Evolutionary conservation across 1,140 invertebrate genomes (phyloP).

Genomic region (Caenorhabditis tropicalis): DNA sequence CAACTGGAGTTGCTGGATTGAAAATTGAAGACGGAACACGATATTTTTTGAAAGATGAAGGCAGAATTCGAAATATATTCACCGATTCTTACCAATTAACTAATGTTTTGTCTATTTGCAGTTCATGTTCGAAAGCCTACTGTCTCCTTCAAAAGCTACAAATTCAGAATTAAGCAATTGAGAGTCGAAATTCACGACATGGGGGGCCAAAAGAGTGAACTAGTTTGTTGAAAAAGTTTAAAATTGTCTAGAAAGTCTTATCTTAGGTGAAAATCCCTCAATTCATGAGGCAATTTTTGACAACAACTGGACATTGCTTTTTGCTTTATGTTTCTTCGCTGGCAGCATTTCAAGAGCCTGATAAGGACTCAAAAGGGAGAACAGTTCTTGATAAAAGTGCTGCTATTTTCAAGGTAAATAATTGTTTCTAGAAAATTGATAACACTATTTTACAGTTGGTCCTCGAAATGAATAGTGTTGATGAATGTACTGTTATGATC

Average conservation of each 20-base stretch:
- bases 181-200: constrained; percentile 63
- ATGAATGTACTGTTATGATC: constrained; percentile 64
- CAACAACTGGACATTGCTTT: constrained; percentile 55
- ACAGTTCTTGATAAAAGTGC: constrained; percentile 64
- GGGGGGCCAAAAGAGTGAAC: constrained; percentile 62
- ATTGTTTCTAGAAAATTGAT: not conserved
- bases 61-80: constrained; percentile 37
- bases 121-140: constrained; percentile 62
- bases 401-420: constrained; percentile 49
- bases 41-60: constrained; percentile 37
- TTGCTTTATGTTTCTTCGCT: constrained; percentile 64
- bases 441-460: constrained; percentile 45
- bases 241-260: not conserved
- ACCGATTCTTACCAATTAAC: not conserved
- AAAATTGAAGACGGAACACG: constrained; percentile 48
- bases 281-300: constrained; percentile 60
- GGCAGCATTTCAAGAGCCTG: constrained; percentile 62
- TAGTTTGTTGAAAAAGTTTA: constrained; percentile 39
- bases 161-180: constrained; percentile 59
- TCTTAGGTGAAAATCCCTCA: constrained; percentile 60
- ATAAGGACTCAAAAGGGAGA: constrained; percentile 59
- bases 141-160: constrained; percentile 61
- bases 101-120: not conserved
- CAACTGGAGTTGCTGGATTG: not conserved
- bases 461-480: constrained; percentile 58